Base-by-base conservation (phyloP, 2,113 vertebrate species). In the Nyctibius bracteatus region DNA sequence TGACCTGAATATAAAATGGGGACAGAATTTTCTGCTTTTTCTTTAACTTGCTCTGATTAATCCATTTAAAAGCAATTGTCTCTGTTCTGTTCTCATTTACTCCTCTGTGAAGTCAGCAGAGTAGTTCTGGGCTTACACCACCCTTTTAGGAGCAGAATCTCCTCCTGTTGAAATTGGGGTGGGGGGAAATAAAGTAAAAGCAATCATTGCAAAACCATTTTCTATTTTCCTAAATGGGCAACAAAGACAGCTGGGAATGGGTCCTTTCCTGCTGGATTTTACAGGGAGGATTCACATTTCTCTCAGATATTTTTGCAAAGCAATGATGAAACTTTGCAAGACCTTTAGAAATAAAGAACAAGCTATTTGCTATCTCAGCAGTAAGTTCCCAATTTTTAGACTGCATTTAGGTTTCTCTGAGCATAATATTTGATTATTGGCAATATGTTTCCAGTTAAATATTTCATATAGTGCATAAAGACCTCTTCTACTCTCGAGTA, bases 381-480 rank as follows among this genome's bases (percentile, higher is more conserved):
- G 8, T 89, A 89, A 92, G 28, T 81, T 92, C 68, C 51, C 86
- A 90, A 72, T 72, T 92, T 92, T 94, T 89, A 86, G 61, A 70
- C 73, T 91, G 65, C 81, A 77, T 95, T 96, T 96, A 79, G 51
- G 37, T 91, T 95, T 95, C 77, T 93, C 77, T 0, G 31, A 92
- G 70, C 33, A 16, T 79, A 89, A 89, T 89, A 96, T 96, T 95
- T 96, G 96, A 96, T 92, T 96, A 88, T 91, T 94, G 84, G 83
- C 92, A 95, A 94, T 96, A 95, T 84, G 83, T 94, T 96, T 94
- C 84, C 77, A 94, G 86, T 94, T 97, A 92, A 96, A 96, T 96
- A 94, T 96, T 96, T 97, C 92, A 95, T 96, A 79, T 54, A 70
- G 81, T 89, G 77, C 66, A 91, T 92, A 94, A 96, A 92, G 94